Evolutionary conservation across 2,797 vertebrate genomes (phyloP), one percentile per base, ranked within the genome.

Genomic region (Discoglossus pictus): DNA sequence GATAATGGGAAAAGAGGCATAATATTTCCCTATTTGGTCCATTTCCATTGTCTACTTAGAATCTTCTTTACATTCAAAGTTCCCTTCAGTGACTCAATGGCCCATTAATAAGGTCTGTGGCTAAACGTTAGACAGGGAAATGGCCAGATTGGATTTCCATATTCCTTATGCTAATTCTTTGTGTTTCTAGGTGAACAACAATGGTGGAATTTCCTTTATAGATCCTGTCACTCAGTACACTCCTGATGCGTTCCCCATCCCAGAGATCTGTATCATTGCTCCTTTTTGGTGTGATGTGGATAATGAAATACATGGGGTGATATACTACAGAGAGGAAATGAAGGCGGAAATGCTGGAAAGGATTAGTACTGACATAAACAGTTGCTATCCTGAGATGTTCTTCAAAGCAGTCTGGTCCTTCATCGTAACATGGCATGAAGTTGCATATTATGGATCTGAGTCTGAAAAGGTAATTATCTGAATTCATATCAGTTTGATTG

Each of bases 341-440:
- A 64, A 52, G 0, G 54, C 74, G 0, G n/a, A 0, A 0, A 46
- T 91, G 4, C 75, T 92, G 12, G 20, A 46, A 0, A 43, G 23
- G 2, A 70, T 85, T 17, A 84, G 86, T 11, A 1, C 0, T 0
- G 76, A 91, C 58, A 82, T 91, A 8, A 84, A 82, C 44, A 1
- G 2, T 0, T 84, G 88, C 40, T 90, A 87, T 16, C 81, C 83
- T 2, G 0, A 0, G 0, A 1, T 74, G 1, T 2, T 51, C 0
- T 91, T 85, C 31, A 24, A 0, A 0, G 76, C 83, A 2, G 54
- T 7, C 0, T 92, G 79, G 88, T 83, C 84, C 25, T 84, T 92
- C 4, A 63, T 92, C 39, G 90, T 78, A 20, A 89, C 87, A 2
- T 94, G 92, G 89, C 63, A 88, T 52, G 6, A 46, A 0, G 72